A percentile compares a stretch with the other conserved stretches of the same genome.
Conservation (phyloP, 2,113 vertebrate species). For the Daboia siamensis region DNA sequence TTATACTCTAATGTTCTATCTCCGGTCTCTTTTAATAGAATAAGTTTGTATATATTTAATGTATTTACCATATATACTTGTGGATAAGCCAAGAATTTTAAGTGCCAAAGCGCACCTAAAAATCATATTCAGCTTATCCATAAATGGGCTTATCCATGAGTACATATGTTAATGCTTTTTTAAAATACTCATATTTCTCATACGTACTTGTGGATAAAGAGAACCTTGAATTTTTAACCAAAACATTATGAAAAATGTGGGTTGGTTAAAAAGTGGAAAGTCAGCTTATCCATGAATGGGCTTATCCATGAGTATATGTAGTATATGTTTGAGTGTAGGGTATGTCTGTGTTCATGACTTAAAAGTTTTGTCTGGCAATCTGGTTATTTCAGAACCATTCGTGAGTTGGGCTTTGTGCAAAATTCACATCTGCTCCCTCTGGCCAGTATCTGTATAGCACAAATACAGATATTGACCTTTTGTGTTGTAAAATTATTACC, state of each 20-base stretch:
- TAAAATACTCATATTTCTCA: background rate
- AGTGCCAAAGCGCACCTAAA: background rate
- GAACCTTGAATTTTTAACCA: background rate
- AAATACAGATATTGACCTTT: background rate
- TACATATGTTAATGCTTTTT: background rate
- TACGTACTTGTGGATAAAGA: background rate
- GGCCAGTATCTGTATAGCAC: background rate
- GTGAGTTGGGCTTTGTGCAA: background rate
- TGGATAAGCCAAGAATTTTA: background rate
- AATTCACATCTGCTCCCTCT: background rate
- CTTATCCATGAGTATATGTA: background rate
- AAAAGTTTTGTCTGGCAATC: background rate
- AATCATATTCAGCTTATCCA: background rate
- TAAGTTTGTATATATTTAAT: background rate
- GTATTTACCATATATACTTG: background rate
- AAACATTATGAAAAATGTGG: background rate
- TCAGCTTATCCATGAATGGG: background rate
- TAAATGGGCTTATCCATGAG: background rate
- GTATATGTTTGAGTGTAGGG: background rate
- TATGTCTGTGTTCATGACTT: background rate
- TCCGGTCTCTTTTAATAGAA: background rate
- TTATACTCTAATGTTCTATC: background rate
- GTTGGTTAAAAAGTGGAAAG: background rate
- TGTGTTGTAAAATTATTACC: background rate
- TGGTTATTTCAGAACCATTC: background rate